Evolutionary conservation across 2,113 vertebrate species (phyloP), one percentile per base, ranked within the genome.

Genomic region (Aegypius monachus): DNA sequence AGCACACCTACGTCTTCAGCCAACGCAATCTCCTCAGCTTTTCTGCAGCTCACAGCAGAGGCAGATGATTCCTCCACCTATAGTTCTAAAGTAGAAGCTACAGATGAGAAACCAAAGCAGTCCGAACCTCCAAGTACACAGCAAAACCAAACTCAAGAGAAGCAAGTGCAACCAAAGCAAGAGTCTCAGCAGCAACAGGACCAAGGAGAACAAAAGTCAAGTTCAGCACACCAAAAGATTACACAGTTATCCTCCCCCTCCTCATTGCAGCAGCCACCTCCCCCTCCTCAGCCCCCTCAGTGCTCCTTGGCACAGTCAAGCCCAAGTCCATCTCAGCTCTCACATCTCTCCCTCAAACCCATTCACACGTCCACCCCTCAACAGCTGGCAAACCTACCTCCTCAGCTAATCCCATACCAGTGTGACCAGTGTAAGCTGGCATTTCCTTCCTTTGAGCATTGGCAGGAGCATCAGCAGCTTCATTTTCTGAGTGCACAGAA

Each of bases 391-490:
- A 98, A 95, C 98, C 96, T 99, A 98, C 98, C 99, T 97, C 99
- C 99, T 93, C 99, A 99, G 96, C 98, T 99, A 97, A 99, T 99
- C 95, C 99, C 98, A 1, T 99, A 99, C 98, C 99, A 99, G 98
- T 99, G 99, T 95, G 99, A 99, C 97, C 99, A 99, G 97, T 99
- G 99, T 97, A 99, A 99, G 94, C 97, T 99, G 95, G 99, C 99
- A 6, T 99, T 99, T 92, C 99, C 99, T 45, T 99, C 99, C 4
- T 99, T 99, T 71, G 99, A 99, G 96, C 99, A 99, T 97, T 99
- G 99, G 99, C 99, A 99, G 93, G 99, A 99, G 94, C 99, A 99
- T 98, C 99, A 99, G 98, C 99, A 99, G 95, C 99, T 99, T 73
- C 99, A 99, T 97, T 99, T 99, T 95, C 98, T 99, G 94, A 99